A percentile compares a stretch with the other conserved stretches of the same genome.
Conservation (phyloP, 2,888 invertebrate species). For the Brenthis hecate region DNA sequence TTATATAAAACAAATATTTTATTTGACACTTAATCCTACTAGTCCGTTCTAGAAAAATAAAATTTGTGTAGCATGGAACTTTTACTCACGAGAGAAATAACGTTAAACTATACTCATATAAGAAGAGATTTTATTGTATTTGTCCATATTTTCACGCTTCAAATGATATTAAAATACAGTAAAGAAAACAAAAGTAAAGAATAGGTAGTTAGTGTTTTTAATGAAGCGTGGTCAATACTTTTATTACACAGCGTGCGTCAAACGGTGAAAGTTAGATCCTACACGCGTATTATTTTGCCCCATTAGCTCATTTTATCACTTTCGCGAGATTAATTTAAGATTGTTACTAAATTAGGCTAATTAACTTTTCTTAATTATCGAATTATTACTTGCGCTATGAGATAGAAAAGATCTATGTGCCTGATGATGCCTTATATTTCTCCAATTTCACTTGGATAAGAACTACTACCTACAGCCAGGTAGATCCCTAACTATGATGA, state of each 20-base stretch:
- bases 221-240: conserved; percentile 25
- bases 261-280: conserved; percentile 35
- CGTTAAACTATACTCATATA: too few relatives aligned
- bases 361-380: background rate
- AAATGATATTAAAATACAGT: background rate
- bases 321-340: conserved; percentile 8
- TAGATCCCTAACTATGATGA: too few relatives aligned
- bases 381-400: too few relatives aligned
- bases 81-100: too few relatives aligned
- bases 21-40: too few relatives aligned
- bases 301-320: conserved; percentile 23
- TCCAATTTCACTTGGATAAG: too few relatives aligned
- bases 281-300: conserved; percentile 25
- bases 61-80: too few relatives aligned
- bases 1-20: too few relatives aligned
- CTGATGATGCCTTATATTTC: too few relatives aligned
- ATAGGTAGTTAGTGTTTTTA: conserved; percentile 9
- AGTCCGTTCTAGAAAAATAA: too few relatives aligned
- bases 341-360: conserved; percentile 4
- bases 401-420: too few relatives aligned
- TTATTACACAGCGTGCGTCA: conserved; percentile 16
- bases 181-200: conserved; percentile 9
- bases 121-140: background rate
- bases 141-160: background rate
- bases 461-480: too few relatives aligned